phyloP scores from a whole-genome alignment of 2,113 vertebrate species.

The Rhipidura dahli region DNA sequence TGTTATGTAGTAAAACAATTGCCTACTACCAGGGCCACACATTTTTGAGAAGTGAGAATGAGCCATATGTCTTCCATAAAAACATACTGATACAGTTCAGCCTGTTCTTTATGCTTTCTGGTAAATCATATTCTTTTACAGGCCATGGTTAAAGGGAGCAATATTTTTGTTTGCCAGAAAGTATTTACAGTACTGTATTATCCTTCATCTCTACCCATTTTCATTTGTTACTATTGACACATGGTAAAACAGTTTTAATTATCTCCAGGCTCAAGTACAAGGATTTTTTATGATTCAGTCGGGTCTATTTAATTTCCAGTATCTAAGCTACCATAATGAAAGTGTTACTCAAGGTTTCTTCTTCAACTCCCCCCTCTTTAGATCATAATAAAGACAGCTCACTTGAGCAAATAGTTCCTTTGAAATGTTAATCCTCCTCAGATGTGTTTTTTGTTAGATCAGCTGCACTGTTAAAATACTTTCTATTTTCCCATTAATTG shows the following conservation, averaged over 20 bases:
- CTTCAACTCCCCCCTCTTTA: conserved; percentile 30
- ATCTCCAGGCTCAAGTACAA: conserved; percentile 37
- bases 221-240: conserved; percentile 40
- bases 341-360: conserved; percentile 64
- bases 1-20: conserved; percentile 37
- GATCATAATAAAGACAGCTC: conserved; percentile 64
- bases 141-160: background rate
- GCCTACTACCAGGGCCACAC: background rate
- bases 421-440: conserved; percentile 70
- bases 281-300: conserved; percentile 43
- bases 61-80: conserved; percentile 56
- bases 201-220: conserved; percentile 2
- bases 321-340: conserved; percentile 62
- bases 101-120: conserved; percentile 23
- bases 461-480: conserved; percentile 69
- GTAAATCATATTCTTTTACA: conserved; percentile 5
- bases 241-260: conserved; percentile 50
- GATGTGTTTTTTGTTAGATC: conserved; percentile 70
- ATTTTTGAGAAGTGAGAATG: conserved; percentile 39
- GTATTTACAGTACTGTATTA: background rate
- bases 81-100: conserved; percentile 24
- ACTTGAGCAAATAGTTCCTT: conserved; percentile 70
- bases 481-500: conserved; percentile 59
- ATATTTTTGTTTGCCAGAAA: conserved; percentile 35
- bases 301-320: conserved; percentile 51